Base-by-base conservation (phyloP, 1,140 invertebrate genomes). In the Leptopilina boulardi region DNA sequence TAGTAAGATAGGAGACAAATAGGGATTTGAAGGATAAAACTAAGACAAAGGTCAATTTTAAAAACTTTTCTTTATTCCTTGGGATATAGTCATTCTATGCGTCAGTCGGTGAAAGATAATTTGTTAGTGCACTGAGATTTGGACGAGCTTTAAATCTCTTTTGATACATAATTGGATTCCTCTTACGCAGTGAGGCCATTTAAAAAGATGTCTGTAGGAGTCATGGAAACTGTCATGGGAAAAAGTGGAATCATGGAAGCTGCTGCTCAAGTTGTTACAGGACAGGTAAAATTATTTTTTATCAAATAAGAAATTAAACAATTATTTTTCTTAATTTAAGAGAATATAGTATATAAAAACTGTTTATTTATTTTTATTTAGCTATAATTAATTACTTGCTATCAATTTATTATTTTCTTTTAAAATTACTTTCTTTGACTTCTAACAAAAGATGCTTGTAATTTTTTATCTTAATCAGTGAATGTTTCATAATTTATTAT, bases 191-290 rank as follows among this genome's bases (percentile, higher is more conserved):
- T 66, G 59, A 66, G 59, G 21, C 30, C 59, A n/a, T 66, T 66
- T 13, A 66, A 66, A 66, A 71, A 59, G 38, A 83, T 83, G 82
- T 83, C 82, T 11, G 80, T 83, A 15, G 82, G 80, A 34, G 54
- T 80, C 15, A 26, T 83, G 51, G 66, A 80, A 71, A 83, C 78
- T 56, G 80, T 82, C 30, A 23, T 83, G 26, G 76, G 79, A 21
- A 80, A 75, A 77, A 83, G 75, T 21, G 80, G 74, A 9, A 56
- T 77, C 9, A 70, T 51, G 21, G 75, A 73, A 2, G 59, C 13
- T 11, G 76, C 75, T 21, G 38, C 23, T 56, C 73, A 78, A 51
- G 44, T 73, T 66, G 76, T 72, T 47, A 74, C 74, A 5, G 70
- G 30, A 34, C 66, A 77, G 4, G 59, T 71, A 3, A 78, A 8